Base-by-base conservation (phyloP, 2,113 vertebrate species). In the Sphaerodactylus townsendi region DNA sequence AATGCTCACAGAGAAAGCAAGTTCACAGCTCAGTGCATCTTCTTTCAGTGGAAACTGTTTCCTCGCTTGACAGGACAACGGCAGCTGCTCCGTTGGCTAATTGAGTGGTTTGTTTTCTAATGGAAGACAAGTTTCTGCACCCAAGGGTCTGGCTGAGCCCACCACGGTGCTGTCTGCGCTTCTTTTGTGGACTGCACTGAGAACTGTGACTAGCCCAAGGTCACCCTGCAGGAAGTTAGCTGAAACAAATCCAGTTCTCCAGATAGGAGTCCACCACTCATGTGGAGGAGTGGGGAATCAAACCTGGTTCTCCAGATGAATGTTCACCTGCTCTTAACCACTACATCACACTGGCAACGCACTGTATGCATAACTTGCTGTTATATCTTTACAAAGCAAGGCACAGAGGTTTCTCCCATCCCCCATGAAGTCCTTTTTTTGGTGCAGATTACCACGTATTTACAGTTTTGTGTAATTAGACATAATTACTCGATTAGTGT, bases 401-500 rank as follows among this genome's bases (percentile, higher is more conserved):
- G 91, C 91, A 88, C 83, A 89, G 92, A 91, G 88, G 85, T 92
- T 94, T 90, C 39, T 73, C 86, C 62, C 13, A 64, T 79, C 90
- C 82, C 59, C 59, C 59, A 62, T 9, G 80, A 93, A 92, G 92
- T 92, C 92, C 86, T 56, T 56, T 56, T 94, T 94, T 33, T 68
- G 65, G 64, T 93, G 93, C 85, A 92, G 79, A 95, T 95, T 95
- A 93, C 88, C 83, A 84, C 86, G 88, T 96, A 94, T 96, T 95
- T 96, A 95, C 95, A 94, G 92, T 93, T 93, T 84, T 89, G 86
- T 85, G 86, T 92, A 95, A 95, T 96, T 95, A 94, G 69, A 87
- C 87, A 93, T 95, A 94, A 96, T 95, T 95, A 95, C 94, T 95
- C 94, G 94, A 95, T 96, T 95, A 95, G 92, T 91, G 92, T 91